Evolutionary conservation across 2,888 invertebrate species (phyloP), one percentile per base, ranked within the genome.

Genomic region (Cosmia trapezina): DNA sequence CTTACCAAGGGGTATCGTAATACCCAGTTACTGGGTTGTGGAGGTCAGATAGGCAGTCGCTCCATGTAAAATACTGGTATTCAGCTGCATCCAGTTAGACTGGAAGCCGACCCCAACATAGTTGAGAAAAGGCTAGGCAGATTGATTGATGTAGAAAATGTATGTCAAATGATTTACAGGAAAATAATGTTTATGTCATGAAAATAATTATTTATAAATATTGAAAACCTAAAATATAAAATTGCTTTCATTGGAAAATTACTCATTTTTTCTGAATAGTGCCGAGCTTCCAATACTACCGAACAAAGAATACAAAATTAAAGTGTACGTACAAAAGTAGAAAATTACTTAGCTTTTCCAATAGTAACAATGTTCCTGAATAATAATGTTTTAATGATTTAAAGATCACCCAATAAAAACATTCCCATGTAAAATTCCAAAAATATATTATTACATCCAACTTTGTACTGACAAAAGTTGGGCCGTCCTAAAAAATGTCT

Each of bases 371-470:
- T 53, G 9, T 54, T 56, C 8, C 37, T 12, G 28, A 73, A 74
- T 73, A 73, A 67, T 63, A 12, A 57, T 60, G 22, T 56, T 81
- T 73, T 73, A 70, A 76, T 73, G 70, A 76, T 67, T 57, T 57
- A 73, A 81, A 75, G 75, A 84, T 59, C 59, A 77, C 68, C 66
- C 73, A 81, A 73, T 61, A 60, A 59, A 54, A 47, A 70, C 70
- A 69, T 83, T 76, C 51, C n/a, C 66, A 65, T 78, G 70, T 76
- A 76, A 80, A 86, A 83, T 80, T 80, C 77, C 81, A 73, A 70
- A 83, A 83, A 84, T 76, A 72, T 84, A 86, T 80, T 82, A 77
- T 80, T 74, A 81, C 81, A 77, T 73, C 63, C 69, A 80, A 86
- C 76, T 84, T 86, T 75, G 54, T 65, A 76, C 74, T 59, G 76